Percentiles rank a stretch among this genome's conserved stretches.
Conservation (phyloP, 2,113 vertebrate species). For the Conger conger region DNA sequence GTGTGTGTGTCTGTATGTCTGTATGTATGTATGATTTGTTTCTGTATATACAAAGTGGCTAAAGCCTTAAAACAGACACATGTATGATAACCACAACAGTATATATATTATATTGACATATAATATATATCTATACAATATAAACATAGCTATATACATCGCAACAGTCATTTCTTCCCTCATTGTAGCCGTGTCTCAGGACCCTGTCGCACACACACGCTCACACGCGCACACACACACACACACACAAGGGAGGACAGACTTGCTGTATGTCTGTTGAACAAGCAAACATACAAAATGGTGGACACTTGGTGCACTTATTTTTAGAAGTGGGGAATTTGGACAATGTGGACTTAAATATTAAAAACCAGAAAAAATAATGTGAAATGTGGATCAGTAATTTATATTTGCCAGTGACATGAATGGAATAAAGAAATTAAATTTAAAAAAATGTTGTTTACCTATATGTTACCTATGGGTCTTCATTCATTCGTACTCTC, state of each 20-base stretch:
- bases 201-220: slow-evolving; percentile 48
- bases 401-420: slow-evolving; percentile 71
- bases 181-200: slow-evolving; percentile 58
- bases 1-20: not conserved
- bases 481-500: slow-evolving; percentile 29
- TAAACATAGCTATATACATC: slow-evolving; percentile 42
- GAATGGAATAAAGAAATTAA: slow-evolving; percentile 60
- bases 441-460: slow-evolving; percentile 62
- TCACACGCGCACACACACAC: slow-evolving; percentile 30
- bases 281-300: slow-evolving; percentile 46
- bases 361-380: slow-evolving; percentile 48
- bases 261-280: slow-evolving; percentile 53
- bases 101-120: slow-evolving; percentile 26
- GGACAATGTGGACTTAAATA: slow-evolving; percentile 55
- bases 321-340: slow-evolving; percentile 57
- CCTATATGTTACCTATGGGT: slow-evolving; percentile 44
- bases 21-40: slow-evolving; percentile 41
- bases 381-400: slow-evolving; percentile 53
- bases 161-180: slow-evolving; percentile 58
- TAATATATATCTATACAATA: slow-evolving; percentile 15
- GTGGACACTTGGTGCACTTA: slow-evolving; percentile 67
- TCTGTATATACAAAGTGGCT: slow-evolving; percentile 55
- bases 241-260: slow-evolving; percentile 43
- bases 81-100: slow-evolving; percentile 44
- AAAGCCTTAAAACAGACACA: slow-evolving; percentile 62